Evolutionary conservation across 2,113 vertebrate genomes (phyloP), one percentile per base, ranked within the genome.

Genomic region (Ptilonorhynchus violaceus): DNA sequence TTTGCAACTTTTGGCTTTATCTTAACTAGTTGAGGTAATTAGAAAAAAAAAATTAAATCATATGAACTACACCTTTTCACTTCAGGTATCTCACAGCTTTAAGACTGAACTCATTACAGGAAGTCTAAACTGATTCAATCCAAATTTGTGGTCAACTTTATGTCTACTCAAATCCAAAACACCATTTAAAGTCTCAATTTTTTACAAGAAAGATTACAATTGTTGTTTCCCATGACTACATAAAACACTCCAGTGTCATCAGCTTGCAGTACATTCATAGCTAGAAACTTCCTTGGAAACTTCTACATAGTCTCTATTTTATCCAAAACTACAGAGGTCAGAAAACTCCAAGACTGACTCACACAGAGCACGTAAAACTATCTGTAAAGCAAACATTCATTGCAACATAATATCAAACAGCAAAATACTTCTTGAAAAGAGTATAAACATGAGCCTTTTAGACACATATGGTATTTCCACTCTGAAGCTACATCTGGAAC

Each of bases 301-400:
- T 49, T 56, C 15, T 37, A 7, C 12, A 23, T 2, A 31, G 25
- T 33, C 18, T 92, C 13, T 30, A 22, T 39, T 67, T 72, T 7
- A 79, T 25, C 9, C 19, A 79, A 82, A 56, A 76, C 35, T 59
- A 35, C 27, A 74, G 21, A 49, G 10, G 5, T 49, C 33, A 75
- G 39, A 63, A 92, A 53, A 74, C 9, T 37, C 22, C 37, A 77
- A 75, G 25, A 53, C 0, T 72, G 70, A 72, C 27, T 82, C 11
- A n/a, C 0, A 3, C 27, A 17, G 89, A 50, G 33, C 22, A 67
- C 0, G 0, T 74, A 55, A 52, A 92, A 49, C 39, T n/a, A 13
- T 21, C 49, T 75, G 18, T 35, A 59, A 81, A 81, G 39, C 55
- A 79, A 79, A 79, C 28, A 50, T 0, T 5, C 15, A 27, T 3